Conservation (phyloP, 2,888 invertebrate genomes). For the Lasioglossum marginatum region DNA sequence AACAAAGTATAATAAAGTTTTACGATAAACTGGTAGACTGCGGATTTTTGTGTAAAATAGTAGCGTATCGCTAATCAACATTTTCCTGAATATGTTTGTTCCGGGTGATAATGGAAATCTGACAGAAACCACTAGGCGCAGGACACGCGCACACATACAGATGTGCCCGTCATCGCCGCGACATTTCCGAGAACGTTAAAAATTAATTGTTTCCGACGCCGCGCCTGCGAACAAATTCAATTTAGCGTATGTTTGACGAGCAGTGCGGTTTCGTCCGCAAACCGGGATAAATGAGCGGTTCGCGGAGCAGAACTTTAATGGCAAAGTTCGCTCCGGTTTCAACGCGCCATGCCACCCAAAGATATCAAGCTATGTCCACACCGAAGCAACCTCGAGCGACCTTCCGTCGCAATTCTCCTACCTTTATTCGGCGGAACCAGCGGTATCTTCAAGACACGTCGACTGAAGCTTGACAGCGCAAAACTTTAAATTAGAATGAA, state of each 20-base stretch:
- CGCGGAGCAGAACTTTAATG: constrained; percentile 36
- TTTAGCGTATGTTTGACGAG: constrained; percentile 49
- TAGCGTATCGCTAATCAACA: neutral
- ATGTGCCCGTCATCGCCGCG: neutral
- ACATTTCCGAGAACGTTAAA: constrained; percentile 22
- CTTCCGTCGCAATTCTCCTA: too few species aligned
- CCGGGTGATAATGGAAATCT: neutral
- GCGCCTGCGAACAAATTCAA: constrained; percentile 27
- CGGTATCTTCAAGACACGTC: neutral
- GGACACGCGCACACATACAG: neutral
- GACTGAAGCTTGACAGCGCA: neutral
- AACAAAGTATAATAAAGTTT: neutral
- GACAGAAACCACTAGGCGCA: neutral
- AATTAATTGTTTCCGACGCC: constrained; percentile 26
- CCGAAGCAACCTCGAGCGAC: neutral
- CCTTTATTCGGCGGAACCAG: neutral
- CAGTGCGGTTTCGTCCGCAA: constrained; percentile 30
- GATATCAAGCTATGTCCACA: constrained; percentile 5
- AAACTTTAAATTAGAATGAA: neutral
- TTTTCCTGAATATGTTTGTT: neutral
- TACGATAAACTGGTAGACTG: neutral
- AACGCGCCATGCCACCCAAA: neutral
- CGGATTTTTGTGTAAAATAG: too few species aligned
- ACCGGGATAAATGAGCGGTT: constrained; percentile 43
- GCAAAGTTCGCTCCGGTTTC: constrained; percentile 34